These are phyloP conservation scores for Cepaea hortensis DNA, from an alignment of 2,888 invertebrate species.

Conservation along the genomic window DNA sequence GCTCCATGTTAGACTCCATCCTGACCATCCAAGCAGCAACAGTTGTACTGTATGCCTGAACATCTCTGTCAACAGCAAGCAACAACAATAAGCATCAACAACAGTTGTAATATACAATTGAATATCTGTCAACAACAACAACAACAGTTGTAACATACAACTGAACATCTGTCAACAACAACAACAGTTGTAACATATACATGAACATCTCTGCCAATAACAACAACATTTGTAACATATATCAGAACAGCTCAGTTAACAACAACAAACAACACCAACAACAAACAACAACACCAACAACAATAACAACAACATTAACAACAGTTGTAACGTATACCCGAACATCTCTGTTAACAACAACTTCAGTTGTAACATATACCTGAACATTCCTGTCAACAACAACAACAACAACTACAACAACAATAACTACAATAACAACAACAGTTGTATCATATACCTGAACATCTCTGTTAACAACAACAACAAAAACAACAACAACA, in stretches of 20 bases:
- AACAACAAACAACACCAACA: too few relatives aligned
- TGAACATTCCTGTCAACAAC: not conserved
- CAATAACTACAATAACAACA: not conserved
- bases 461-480: not conserved
- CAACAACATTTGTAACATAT: not conserved
- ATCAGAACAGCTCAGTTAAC: too few relatives aligned
- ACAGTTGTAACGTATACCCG: not conserved
- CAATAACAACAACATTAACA: too few relatives aligned
- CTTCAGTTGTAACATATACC: not conserved
- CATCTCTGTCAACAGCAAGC: slow-evolving; percentile 78
- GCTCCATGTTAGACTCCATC: slow-evolving; percentile 78
- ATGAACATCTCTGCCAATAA: too few relatives aligned
- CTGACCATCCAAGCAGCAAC: slow-evolving; percentile 82
- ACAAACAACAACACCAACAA: too few relatives aligned
- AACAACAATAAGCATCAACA: not conserved
- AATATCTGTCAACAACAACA: too few relatives aligned
- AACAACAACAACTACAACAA: not conserved
- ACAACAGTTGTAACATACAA: not conserved
- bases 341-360: not conserved
- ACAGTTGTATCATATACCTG: not conserved
- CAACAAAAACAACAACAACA: not conserved
- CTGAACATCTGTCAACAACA: not conserved
- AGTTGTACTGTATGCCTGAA: slow-evolving; percentile 78
- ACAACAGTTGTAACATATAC: not conserved
- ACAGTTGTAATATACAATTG: not conserved